Conservation (phyloP, 1,140 invertebrate genomes). For the Oedothorax gibbosus region DNA sequence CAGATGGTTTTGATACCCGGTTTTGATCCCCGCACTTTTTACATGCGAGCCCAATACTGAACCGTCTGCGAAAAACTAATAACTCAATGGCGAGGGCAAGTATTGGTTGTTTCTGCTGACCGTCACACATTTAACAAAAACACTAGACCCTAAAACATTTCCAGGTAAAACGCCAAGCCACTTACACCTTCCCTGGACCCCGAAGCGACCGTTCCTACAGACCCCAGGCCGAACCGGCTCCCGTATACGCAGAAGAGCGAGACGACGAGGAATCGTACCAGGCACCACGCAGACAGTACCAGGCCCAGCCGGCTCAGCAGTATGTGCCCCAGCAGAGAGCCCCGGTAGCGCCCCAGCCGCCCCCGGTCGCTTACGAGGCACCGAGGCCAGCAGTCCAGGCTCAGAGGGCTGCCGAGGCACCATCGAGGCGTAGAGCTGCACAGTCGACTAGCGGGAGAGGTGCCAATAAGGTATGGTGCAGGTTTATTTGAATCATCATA, state of each 20-base stretch:
- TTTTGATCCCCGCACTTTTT: no score
- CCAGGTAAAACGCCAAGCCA: constrained; percentile 54
- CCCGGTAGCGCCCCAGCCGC: constrained; percentile 8
- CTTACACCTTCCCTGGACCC: constrained; percentile 51
- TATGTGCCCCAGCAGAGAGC: constrained; percentile 24
- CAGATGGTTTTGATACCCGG: no score
- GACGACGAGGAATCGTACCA: constrained; percentile 36
- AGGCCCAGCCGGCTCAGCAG: constrained; percentile 37
- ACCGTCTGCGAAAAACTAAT: no score
- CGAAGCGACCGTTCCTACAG: constrained; percentile 24
- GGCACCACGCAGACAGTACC: constrained; percentile 20
- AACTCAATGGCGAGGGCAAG: no score
- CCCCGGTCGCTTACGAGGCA: constrained; percentile 1
- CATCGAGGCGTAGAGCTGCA: constrained; percentile 24
- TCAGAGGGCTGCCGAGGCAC: not conserved
- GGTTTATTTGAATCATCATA: no score
- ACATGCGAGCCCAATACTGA: no score
- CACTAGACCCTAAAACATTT: not conserved
- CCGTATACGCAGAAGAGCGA: constrained; percentile 17
- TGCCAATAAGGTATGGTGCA: constrained; percentile 31
- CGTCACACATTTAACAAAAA: no score
- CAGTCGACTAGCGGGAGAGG: constrained; percentile 9
- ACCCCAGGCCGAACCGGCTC: not conserved
- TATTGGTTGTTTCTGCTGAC: no score
- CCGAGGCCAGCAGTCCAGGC: constrained; percentile 10